Base-by-base conservation (phyloP, 2,888 invertebrate species). In the Synergus itoensis region DNA sequence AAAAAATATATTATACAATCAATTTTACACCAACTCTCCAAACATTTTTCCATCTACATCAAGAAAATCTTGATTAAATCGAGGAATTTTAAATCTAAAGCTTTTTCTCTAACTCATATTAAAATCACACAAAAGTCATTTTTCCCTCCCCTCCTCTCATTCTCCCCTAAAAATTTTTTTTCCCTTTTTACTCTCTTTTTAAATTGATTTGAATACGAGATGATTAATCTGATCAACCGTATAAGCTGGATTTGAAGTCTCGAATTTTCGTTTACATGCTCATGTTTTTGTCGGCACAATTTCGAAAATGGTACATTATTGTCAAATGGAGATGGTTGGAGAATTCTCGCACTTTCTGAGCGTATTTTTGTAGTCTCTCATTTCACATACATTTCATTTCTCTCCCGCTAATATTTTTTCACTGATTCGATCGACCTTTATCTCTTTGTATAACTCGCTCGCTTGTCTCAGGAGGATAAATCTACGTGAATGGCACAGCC, bases 401-500 rank as follows among this genome's bases (percentile, higher is more conserved):
- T 80, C 73, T 76, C 75, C 28, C 28, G 14, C 73, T 75, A 40
- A 78, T 63, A 78, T 77, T 73, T 80, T 28, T 28, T 76, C 79
- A 45, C 79, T 81, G 45, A 7, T 45, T 79, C 78, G 78, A 77
- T 80, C 75, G 75, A 81, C 76, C 77, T 76, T 79, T 82, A 81
- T 83, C 82, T 84, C 84, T 83, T 82, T 82, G 83, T 85, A 85
- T 48, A 36, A 9, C 28, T 53, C 69, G 69, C 48, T 79, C 63
- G 40, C 76, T 86, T 85, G 85, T 83, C 84, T 83, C 82, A 85
- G 83, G 82, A 83, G 85, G 85, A 87, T 85, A 89, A 89, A 89
- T 89, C 89, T 90, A 91, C 87, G 86, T 88, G 90, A 91, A 91
- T 91, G 91, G 90, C 91, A 91, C 91, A 90, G 90, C 90, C 90